phyloP scores from a whole-genome alignment of 2,113 vertebrate species.

The Scalopus aquaticus region DNA sequence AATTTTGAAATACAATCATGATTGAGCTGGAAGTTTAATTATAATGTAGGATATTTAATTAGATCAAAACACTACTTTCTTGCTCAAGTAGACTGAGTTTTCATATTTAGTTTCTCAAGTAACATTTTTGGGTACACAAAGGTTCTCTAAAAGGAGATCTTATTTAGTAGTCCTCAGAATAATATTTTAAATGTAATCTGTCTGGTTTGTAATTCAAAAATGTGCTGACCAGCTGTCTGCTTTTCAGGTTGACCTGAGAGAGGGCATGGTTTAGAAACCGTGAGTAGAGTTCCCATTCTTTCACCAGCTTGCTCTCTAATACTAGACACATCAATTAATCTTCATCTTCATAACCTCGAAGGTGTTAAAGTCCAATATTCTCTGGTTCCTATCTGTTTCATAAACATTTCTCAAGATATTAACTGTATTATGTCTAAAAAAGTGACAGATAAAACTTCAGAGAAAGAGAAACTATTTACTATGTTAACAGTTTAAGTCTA shows the following conservation, averaged over 20 bases:
- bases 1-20: background rate
- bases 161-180: background rate
- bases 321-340: background rate
- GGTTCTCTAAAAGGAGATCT: background rate
- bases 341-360: background rate
- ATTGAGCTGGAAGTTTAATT: background rate
- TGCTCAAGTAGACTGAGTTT: background rate
- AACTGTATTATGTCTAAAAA: background rate
- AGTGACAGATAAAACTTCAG: background rate
- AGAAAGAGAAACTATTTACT: background rate
- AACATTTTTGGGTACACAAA: background rate
- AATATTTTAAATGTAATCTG: constrained; percentile 5
- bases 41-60: background rate
- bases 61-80: background rate
- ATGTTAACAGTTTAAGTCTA: background rate
- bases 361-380: background rate
- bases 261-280: background rate
- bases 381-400: background rate
- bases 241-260: background rate
- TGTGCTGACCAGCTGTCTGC: background rate
- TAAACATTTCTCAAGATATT: constrained; percentile 19
- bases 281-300: background rate
- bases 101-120: constrained; percentile 4
- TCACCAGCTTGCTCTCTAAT: background rate
- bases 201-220: background rate